Conservation (phyloP, 1,140 invertebrate species). For the Lucilia sericata region DNA sequence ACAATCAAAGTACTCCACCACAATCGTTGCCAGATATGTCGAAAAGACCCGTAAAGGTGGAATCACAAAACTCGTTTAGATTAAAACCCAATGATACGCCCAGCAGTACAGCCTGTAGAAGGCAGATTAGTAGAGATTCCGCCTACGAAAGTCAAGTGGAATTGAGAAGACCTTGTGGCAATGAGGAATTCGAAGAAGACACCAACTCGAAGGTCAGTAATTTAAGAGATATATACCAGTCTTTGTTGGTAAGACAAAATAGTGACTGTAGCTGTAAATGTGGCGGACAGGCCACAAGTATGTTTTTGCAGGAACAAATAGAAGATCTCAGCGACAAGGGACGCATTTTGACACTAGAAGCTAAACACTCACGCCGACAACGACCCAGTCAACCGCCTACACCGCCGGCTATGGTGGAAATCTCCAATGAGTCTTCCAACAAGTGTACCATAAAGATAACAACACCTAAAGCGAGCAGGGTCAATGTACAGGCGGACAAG, state of each 20-base stretch:
- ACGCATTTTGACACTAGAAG: constrained; percentile 73
- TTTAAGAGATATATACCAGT: constrained; percentile 80
- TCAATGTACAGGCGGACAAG: neutral
- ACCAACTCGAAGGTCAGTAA: constrained; percentile 70
- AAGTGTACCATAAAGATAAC: constrained; percentile 62
- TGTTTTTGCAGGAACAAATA: constrained; percentile 33
- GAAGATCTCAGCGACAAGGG: constrained; percentile 68
- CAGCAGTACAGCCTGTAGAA: neutral
- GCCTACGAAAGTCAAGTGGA: constrained; percentile 41
- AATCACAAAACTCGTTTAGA: constrained; percentile 60
- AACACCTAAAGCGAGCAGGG: constrained; percentile 51
- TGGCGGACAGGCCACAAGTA: constrained; percentile 48
- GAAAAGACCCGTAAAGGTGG: neutral
- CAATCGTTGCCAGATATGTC: constrained; percentile 56
- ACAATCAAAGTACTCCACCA: constrained; percentile 14
- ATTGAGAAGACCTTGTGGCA: neutral
- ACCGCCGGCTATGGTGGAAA: constrained; percentile 50
- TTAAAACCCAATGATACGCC: constrained; percentile 46
- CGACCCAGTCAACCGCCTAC: constrained; percentile 71
- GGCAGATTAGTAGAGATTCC: constrained; percentile 28
- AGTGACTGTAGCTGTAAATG: constrained; percentile 53
- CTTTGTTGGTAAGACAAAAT: constrained; percentile 68
- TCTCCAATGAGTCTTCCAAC: constrained; percentile 51
- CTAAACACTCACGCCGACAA: constrained; percentile 78
- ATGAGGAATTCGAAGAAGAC: neutral